Evolutionary conservation across 2,113 vertebrate species (phyloP).

Genomic region (Regulus satrapa): DNA sequence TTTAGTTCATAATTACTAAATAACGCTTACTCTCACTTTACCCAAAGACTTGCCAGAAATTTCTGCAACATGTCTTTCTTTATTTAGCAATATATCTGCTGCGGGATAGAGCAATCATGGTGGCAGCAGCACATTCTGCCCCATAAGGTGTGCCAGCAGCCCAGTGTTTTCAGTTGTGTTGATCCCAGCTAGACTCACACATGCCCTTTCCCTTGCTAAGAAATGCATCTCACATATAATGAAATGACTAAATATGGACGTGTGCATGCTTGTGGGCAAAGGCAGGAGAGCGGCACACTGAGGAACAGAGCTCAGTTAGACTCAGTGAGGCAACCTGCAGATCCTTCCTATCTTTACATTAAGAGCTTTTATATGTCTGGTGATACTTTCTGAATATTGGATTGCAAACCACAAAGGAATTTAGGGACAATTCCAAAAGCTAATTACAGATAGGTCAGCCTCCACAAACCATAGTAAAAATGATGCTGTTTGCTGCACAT

Average conservation of each 20-base stretch:
- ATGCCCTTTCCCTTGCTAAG: background rate
- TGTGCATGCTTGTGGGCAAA: background rate
- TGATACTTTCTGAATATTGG: background rate
- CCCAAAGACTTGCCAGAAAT: background rate
- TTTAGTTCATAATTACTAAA: background rate
- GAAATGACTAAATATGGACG: background rate
- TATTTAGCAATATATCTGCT: background rate
- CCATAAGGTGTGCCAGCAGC: background rate
- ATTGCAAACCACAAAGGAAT: background rate
- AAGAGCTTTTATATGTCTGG: background rate
- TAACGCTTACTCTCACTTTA: background rate
- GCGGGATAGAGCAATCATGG: background rate
- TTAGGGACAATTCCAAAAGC: background rate
- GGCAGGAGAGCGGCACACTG: background rate
- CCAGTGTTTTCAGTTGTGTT: background rate
- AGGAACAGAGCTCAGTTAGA: background rate
- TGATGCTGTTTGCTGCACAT: background rate
- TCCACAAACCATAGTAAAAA: background rate
- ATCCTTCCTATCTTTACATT: background rate
- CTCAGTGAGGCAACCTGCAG: background rate
- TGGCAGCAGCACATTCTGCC: background rate
- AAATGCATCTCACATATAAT: background rate
- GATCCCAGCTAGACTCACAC: background rate
- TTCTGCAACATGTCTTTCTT: background rate
- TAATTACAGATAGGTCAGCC: background rate